Evolutionary conservation across 1,140 invertebrate species (phyloP).

Genomic region (Drosophila aff.): DNA sequence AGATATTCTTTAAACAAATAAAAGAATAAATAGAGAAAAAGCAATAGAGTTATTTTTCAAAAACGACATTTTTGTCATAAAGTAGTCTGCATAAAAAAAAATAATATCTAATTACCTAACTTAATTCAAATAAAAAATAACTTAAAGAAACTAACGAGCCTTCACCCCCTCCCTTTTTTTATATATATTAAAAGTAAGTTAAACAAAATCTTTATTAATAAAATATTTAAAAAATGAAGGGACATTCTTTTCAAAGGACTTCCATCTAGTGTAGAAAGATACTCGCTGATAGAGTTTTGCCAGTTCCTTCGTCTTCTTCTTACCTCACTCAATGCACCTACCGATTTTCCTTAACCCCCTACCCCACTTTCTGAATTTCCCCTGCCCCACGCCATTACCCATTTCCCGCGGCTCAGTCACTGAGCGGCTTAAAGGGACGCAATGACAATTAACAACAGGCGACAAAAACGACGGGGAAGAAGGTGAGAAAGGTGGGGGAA

Average conservation of each 20-base stretch:
- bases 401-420: slow-evolving; percentile 38
- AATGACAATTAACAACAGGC: slow-evolving; percentile 81
- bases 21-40: background rate
- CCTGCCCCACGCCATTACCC: slow-evolving; percentile 5
- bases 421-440: slow-evolving; percentile 76
- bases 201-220: background rate
- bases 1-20: background rate
- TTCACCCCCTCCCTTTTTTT: no score
- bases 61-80: background rate
- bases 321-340: slow-evolving; percentile 10
- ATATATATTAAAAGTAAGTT: background rate
- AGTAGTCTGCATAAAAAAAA: background rate
- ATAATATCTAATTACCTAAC: background rate
- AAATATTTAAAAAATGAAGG: background rate
- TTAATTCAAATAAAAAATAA: background rate
- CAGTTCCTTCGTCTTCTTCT: slow-evolving; percentile 25
- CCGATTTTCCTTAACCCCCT: slow-evolving; percentile 2
- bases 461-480: slow-evolving; percentile 57
- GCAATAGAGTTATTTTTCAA: background rate
- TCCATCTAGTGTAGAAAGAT: slow-evolving; percentile 5
- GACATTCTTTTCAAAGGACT: background rate
- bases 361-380: slow-evolving; percentile 8
- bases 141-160: background rate
- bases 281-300: slow-evolving; percentile 22
- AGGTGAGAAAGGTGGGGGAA: slow-evolving; percentile 10